phyloP scores from a whole-genome alignment of 2,797 vertebrate species.

The Gymnodraco acuticeps region DNA sequence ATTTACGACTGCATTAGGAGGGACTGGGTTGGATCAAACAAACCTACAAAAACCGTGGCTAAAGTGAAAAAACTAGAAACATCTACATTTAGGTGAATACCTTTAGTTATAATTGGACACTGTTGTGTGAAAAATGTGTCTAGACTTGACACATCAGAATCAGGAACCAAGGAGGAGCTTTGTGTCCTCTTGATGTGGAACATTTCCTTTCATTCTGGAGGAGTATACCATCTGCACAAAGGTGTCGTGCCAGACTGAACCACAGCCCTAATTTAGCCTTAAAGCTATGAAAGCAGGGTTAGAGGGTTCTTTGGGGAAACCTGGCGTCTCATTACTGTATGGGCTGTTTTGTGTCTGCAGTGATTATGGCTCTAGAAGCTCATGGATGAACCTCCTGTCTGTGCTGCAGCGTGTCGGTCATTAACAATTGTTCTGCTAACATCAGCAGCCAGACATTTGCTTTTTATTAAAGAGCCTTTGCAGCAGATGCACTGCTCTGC shows the following conservation, averaged over 20 bases:
- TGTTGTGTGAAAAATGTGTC: conserved; percentile 20
- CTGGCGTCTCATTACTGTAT: conserved; percentile 10
- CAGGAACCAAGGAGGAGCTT: conserved; percentile 14
- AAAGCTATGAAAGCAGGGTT: conserved; percentile 15
- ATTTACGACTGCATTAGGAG: not conserved
- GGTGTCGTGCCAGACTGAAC: not conserved
- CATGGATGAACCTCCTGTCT: not conserved
- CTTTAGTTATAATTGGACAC: conserved; percentile 18
- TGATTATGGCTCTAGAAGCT: not conserved
- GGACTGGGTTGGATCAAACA: not conserved
- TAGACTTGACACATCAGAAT: conserved; percentile 23
- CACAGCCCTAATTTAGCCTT: conserved; percentile 9
- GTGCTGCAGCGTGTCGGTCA: conserved; percentile 2
- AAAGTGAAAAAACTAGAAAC: not conserved
- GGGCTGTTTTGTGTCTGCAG: conserved; percentile 16
- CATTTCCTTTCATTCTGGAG: conserved; percentile 7
- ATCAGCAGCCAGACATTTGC: not conserved
- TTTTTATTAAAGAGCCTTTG: conserved; percentile 38
- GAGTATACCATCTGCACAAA: conserved; percentile 4
- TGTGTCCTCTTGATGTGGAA: conserved; percentile 10
- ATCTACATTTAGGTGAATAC: conserved; percentile 11
- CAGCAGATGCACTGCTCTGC: conserved; percentile 24
- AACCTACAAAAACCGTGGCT: not conserved
- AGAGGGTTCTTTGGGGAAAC: conserved; percentile 1
- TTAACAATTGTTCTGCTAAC: conserved; percentile 12